Conservation (phyloP, 2,113 vertebrate genomes). For the Paradoxurus hermaphroditus region DNA sequence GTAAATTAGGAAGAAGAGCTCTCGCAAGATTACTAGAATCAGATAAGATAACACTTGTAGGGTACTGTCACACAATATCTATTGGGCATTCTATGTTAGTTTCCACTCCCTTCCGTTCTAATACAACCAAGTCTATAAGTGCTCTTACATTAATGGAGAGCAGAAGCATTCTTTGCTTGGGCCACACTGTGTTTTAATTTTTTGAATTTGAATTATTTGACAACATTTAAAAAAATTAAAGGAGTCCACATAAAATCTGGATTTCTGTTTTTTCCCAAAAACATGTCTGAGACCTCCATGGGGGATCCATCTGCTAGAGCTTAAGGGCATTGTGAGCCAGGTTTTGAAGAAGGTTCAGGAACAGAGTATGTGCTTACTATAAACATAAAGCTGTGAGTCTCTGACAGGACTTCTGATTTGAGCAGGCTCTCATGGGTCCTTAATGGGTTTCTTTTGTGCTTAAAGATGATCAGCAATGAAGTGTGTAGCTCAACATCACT, state of each 20-base stretch:
- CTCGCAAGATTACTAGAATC: neutral
- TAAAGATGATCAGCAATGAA: neutral
- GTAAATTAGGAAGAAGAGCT: neutral
- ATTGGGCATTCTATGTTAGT: neutral
- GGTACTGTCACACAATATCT: neutral
- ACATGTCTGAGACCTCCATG: neutral
- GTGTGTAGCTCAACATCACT: neutral
- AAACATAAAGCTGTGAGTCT: neutral
- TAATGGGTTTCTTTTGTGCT: neutral
- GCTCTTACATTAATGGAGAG: neutral
- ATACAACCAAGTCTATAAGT: neutral
- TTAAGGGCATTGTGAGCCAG: neutral
- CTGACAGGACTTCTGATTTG: neutral
- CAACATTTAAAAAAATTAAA: neutral
- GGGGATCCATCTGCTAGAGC: neutral
- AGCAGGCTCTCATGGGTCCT: neutral
- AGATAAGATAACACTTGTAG: neutral
- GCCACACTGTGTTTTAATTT: neutral
- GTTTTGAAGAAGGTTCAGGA: neutral
- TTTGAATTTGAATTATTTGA: constrained; percentile 23
- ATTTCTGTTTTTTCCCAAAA: neutral
- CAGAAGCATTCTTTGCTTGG: neutral
- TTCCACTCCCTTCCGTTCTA: neutral
- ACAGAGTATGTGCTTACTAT: neutral
- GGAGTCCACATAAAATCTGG: neutral